These are phyloP conservation scores for Caranx melampygus DNA, from an alignment of 2,113 vertebrate species.

Conservation along the genomic window DNA sequence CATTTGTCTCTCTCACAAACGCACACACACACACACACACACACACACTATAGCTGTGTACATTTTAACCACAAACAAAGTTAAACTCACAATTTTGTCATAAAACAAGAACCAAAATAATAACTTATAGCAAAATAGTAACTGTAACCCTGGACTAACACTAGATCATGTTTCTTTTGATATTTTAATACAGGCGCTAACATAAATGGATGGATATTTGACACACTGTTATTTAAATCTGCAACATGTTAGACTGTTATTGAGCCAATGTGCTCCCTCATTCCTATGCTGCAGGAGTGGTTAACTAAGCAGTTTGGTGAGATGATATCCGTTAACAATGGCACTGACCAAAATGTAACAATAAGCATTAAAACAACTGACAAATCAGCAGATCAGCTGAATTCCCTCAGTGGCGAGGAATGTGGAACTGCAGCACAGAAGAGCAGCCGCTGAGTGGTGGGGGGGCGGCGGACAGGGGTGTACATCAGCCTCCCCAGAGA, in stretches of 20 bases:
- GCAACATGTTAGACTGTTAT: neutral
- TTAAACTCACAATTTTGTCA: too few relatives aligned
- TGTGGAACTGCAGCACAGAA: neutral
- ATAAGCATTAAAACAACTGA: neutral
- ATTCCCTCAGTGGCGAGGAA: slow-evolving; percentile 2
- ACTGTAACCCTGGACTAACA: too few relatives aligned
- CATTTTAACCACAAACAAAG: too few relatives aligned
- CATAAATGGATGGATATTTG: too few relatives aligned
- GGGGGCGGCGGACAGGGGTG: neutral
- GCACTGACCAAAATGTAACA: neutral
- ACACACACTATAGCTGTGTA: neutral
- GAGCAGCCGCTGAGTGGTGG: neutral
- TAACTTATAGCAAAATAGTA: neutral
- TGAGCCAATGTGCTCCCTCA: neutral
- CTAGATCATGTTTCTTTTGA: too few relatives aligned
- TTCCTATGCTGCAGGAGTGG: neutral
- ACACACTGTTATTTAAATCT: neutral
- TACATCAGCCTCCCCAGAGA: neutral
- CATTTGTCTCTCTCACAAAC: neutral
- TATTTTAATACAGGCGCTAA: too few relatives aligned
- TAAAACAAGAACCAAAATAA: neutral
- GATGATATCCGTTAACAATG: neutral
- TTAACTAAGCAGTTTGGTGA: neutral
- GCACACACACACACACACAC: too few relatives aligned
- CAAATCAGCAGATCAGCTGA: neutral